Percentiles rank a stretch among this genome's conserved stretches.
Evolutionary conservation across 2,113 vertebrate genomes (phyloP).

Genomic region (Anarhynchus alexandrinus): DNA sequence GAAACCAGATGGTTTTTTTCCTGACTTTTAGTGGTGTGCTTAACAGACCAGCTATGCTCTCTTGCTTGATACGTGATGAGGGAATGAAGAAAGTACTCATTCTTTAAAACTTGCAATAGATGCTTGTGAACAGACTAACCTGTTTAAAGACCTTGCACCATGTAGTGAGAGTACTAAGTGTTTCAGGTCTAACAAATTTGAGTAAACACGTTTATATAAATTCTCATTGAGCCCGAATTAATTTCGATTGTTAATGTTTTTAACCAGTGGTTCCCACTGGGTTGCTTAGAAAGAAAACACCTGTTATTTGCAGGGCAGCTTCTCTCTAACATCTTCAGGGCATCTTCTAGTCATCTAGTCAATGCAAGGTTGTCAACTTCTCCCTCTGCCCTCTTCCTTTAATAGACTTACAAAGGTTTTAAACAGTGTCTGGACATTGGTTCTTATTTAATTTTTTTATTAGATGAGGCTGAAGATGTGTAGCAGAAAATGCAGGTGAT

Average conservation of each 20-base stretch:
- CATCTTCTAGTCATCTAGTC: background rate
- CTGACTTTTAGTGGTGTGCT: background rate
- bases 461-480: background rate
- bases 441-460: background rate
- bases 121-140: background rate
- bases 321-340: background rate
- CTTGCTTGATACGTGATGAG: background rate
- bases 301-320: background rate
- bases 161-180: background rate
- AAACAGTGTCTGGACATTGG: background rate
- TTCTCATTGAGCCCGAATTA: background rate
- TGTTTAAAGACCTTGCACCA: background rate
- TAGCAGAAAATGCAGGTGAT: background rate
- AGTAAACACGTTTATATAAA: background rate
- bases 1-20: background rate
- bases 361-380: fast-evolving
- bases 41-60: background rate
- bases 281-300: background rate
- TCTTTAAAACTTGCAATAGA: background rate
- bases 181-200: background rate
- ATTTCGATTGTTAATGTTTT: background rate
- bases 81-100: background rate
- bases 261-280: background rate
- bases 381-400: background rate
- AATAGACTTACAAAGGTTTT: background rate